Conservation (phyloP, 53 echinoderm and acorn worm species). For the Temnopleurus reevesii region DNA sequence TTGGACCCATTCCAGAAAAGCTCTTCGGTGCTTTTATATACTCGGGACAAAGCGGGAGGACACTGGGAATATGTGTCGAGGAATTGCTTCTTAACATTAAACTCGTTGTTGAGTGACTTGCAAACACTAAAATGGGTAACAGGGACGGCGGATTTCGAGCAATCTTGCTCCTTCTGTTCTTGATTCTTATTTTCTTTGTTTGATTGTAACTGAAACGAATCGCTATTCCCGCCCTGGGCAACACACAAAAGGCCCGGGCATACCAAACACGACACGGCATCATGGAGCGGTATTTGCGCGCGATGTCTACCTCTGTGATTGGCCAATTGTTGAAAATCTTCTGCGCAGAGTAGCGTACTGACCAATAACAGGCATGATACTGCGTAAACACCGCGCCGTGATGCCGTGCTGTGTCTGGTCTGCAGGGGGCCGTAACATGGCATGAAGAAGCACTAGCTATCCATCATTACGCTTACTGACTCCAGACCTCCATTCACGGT, state of each 20-base stretch:
- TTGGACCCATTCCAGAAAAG: too few relatives aligned
- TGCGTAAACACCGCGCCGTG: too few relatives aligned
- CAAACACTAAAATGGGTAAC: not conserved
- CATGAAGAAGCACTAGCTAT: too few relatives aligned
- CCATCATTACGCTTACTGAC: too few relatives aligned
- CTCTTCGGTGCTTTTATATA: not conserved
- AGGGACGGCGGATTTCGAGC: not conserved
- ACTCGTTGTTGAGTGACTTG: too few relatives aligned
- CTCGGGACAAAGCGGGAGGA: too few relatives aligned
- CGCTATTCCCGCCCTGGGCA: not conserved
- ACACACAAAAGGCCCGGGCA: not conserved
- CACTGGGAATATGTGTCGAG: too few relatives aligned
- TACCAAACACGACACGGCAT: not conserved
- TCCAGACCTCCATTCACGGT: too few relatives aligned
- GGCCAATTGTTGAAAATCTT: not conserved
- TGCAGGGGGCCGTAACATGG: too few relatives aligned
- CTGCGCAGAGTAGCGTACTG: not conserved
- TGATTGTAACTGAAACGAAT: not conserved
- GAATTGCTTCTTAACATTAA: too few relatives aligned
- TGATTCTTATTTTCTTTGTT: not conserved
- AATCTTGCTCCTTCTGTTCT: not conserved
- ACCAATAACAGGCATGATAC: not conserved
- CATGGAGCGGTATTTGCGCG: not conserved
- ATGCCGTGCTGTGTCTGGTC: too few relatives aligned
- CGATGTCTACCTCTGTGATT: not conserved